Evolutionary conservation across 1,140 invertebrate genomes (phyloP).

Genomic region (Cotesia chilonis): DNA sequence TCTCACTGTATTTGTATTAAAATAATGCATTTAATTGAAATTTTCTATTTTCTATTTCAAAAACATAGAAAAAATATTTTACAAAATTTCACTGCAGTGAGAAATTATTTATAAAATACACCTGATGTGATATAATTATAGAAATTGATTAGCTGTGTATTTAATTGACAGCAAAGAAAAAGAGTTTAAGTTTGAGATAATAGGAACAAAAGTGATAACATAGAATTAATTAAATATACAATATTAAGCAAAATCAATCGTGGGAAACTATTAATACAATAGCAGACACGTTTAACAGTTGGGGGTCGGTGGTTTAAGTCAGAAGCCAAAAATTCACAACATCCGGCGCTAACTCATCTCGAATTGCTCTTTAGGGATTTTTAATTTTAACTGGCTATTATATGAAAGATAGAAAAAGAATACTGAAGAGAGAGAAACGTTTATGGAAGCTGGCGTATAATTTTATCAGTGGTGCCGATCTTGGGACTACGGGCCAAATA

Average conservation of each 20-base stretch:
- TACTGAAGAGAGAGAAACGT: constrained; percentile 43
- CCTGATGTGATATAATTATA: no score
- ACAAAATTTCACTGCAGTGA: no score
- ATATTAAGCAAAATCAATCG: constrained; percentile 5
- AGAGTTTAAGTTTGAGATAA: no score
- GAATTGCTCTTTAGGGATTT: constrained; percentile 53
- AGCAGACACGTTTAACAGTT: not conserved
- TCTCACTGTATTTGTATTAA: no score
- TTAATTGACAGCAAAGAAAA: no score
- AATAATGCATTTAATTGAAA: no score
- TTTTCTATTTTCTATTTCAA: no score
- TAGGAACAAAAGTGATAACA: not conserved
- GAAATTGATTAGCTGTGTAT: no score
- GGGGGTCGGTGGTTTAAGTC: constrained; percentile 10
- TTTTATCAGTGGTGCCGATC: constrained; percentile 63
- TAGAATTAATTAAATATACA: not conserved
- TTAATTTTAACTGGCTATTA: constrained; percentile 58
- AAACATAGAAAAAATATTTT: no score
- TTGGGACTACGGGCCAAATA: constrained; percentile 49
- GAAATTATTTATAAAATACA: no score
- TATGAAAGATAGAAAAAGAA: not conserved
- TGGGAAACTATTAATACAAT: not conserved
- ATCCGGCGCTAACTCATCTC: constrained; percentile 52
- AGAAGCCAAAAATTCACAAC: constrained; percentile 24
- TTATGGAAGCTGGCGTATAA: constrained; percentile 60